Percentiles rank a stretch among this genome's conserved stretches.
Evolutionary conservation across 2,888 invertebrate species (phyloP).

Genomic region (Dysmachus trigonus): DNA sequence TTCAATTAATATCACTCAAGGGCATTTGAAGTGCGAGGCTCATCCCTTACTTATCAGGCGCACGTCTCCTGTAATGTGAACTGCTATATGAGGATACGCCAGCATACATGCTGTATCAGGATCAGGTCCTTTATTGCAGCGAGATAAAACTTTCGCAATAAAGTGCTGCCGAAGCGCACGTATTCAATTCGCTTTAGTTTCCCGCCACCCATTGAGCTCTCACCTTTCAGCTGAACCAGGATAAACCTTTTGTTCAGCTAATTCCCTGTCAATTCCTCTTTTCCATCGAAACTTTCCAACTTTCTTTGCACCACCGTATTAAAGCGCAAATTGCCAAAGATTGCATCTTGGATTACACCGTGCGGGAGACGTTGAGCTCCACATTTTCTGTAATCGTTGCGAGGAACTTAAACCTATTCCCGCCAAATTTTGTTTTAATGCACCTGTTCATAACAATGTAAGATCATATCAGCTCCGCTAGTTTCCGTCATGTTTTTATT

Average conservation of each 20-base stretch:
- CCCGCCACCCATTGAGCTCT: background rate
- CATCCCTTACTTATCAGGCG: background rate
- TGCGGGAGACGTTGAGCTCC: background rate
- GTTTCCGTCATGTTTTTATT: background rate
- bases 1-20: slow-evolving; percentile 42
- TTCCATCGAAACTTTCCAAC: slow-evolving; percentile 3
- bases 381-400: background rate
- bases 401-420: background rate
- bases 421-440: background rate
- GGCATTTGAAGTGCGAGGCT: slow-evolving; percentile 29
- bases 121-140: background rate
- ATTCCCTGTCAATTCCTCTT: slow-evolving; percentile 36
- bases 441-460: background rate
- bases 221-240: slow-evolving; percentile 18
- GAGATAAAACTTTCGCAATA: slow-evolving; percentile 41
- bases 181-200: slow-evolving; percentile 30
- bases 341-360: background rate
- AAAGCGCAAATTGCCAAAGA: slow-evolving; percentile 5
- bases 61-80: slow-evolving; percentile 2
- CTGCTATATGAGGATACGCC: background rate
- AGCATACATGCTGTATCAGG: background rate
- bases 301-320: slow-evolving; percentile 21
- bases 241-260: slow-evolving; percentile 38
- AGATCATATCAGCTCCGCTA: background rate
- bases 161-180: slow-evolving; percentile 32